Base-by-base conservation (phyloP, 2,113 vertebrate species). In the Dascyllus trimaculatus region DNA sequence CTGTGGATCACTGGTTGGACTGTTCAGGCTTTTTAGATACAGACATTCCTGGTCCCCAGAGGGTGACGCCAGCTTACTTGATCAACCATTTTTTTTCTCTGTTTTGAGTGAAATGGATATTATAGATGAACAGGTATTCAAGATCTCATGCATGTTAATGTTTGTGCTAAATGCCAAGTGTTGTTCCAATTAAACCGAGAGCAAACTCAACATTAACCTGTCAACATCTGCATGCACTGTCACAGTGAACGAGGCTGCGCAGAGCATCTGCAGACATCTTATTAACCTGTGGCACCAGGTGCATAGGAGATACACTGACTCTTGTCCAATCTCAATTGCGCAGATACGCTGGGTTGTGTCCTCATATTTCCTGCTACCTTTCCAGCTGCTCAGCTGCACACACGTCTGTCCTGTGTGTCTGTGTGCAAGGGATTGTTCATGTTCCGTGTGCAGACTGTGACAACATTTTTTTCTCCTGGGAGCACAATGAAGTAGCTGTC, bases 401-500 rank as follows among this genome's bases (percentile, higher is more conserved):
- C 51, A 58, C 11, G 24, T 85, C 52, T 56, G 15, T 71, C 24
- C 53, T 61, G 49, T 46, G 51, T 56, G 40, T 51, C 43, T 38
- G 56, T 60, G 83, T 45, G 83, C 60, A 76, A 51, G 45, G 72
- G 73, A 58, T 62, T 65, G 72, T 70, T 65, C 65, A 38, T 77
- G 73, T 49, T 84, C 65, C 35, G 35, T 77, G 68, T 77, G 78
- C 83, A 88, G 80, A 66, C 65, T 85, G 67, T 67, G 68, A 75
- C 67, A 78, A 79, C 29, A 46, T 68, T 66, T 72, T 66, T 70
- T 0, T 66, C 76, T 86, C 81, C 35, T 29, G 80, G 81, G 84
- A 82, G 73, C 78, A 77, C 81, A 81, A 79, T 84, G 81, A 76
- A 81, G 71, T 81, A 88, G 76, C 74, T 78, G 70, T 78, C 84